Evolutionary conservation across 2,797 vertebrate genomes (phyloP).

Genomic region (Lepidocolaptes lacrymiger): DNA sequence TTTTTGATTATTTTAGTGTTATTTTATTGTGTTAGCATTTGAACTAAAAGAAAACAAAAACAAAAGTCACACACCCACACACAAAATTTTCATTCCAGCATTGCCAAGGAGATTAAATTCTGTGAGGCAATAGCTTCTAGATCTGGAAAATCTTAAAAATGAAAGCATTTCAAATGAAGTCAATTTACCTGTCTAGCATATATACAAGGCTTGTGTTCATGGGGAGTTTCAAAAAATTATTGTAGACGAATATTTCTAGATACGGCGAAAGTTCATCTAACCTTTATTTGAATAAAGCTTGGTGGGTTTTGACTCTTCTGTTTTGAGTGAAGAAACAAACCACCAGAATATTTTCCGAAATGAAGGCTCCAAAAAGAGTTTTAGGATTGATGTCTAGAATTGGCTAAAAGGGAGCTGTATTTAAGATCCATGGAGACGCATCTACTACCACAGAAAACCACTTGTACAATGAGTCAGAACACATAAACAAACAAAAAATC

Average conservation of each 20-base stretch:
- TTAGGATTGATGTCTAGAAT: not conserved
- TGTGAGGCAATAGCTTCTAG: not conserved
- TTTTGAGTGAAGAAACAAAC: not conserved
- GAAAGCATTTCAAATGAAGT: not conserved
- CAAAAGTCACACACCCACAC: not conserved
- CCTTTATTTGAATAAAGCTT: not conserved
- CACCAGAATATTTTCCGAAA: not conserved
- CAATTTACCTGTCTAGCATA: not conserved
- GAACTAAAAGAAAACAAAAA: not conserved
- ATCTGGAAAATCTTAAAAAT: not conserved
- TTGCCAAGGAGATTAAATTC: not conserved
- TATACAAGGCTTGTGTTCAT: not conserved
- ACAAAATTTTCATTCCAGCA: not conserved
- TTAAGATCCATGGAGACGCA: not conserved
- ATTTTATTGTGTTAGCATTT: not conserved
- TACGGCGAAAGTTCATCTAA: not conserved
- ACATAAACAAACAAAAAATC: not conserved
- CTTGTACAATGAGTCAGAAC: not conserved
- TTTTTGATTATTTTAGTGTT: not conserved
- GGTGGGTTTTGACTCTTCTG: not conserved
- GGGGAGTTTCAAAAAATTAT: not conserved
- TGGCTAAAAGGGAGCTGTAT: not conserved
- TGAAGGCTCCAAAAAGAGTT: not conserved
- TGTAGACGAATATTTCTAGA: not conserved
- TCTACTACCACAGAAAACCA: not conserved